Conservation (phyloP, 1,140 invertebrate species). For the Cotesia chilonis region DNA sequence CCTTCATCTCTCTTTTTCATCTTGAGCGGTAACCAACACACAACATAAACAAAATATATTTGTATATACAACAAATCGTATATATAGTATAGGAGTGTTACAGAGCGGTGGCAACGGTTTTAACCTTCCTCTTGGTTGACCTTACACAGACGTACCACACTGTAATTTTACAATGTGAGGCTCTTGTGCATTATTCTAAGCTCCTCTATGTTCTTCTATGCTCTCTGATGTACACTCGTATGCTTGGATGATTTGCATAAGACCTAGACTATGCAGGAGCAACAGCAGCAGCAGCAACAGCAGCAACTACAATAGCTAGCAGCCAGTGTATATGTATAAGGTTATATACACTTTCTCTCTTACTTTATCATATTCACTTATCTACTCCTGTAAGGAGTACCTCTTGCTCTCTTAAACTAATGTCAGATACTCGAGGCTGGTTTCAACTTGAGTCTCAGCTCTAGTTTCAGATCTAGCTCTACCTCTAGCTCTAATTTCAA, state of each 20-base stretch:
- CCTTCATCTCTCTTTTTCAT: no score
- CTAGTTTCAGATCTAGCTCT: no score
- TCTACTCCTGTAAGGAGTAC: no score
- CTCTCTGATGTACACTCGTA: slow-evolving; percentile 19
- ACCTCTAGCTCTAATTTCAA: no score
- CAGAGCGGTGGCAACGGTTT: slow-evolving; percentile 26
- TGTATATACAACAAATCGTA: background rate
- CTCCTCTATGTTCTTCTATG: background rate
- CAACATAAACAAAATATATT: background rate
- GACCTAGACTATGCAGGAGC: slow-evolving; percentile 31
- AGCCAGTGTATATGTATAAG: background rate
- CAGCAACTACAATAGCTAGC: background rate
- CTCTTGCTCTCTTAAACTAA: no score
- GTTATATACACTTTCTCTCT: background rate
- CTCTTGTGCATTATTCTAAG: background rate
- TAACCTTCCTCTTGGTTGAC: slow-evolving; percentile 57
- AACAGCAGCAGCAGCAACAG: background rate
- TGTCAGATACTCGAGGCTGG: no score
- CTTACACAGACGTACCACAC: slow-evolving; percentile 49
- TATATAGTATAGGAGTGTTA: background rate
- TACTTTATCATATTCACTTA: no score
- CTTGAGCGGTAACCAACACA: no score
- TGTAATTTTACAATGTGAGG: slow-evolving; percentile 23
- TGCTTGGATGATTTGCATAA: slow-evolving; percentile 49
- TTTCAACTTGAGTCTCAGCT: no score